Base-by-base conservation (phyloP, 1,140 invertebrate genomes). In the Chelonus insularis region DNA sequence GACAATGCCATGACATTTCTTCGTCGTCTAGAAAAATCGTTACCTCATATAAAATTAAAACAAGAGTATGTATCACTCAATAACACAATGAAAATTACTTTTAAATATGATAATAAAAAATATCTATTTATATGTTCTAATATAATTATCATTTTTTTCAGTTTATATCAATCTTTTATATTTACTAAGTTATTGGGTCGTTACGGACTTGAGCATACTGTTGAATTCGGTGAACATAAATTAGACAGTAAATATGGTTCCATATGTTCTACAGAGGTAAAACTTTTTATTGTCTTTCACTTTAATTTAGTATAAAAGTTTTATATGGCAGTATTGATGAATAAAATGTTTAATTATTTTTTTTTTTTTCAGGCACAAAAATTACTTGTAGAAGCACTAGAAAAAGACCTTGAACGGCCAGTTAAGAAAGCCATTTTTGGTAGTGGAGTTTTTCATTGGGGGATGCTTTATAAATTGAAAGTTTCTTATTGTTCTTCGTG, bases 361-460 rank as follows among this genome's bases (percentile, higher is more conserved):
- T 29, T 43, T 56, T 41, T 55, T 54, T 66, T 66, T 9, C 50
- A 81, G 77, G 47, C 75, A 34, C 62, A 60, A 47, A 63, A 74
- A 12, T 60, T 74, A 34, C 45, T 81, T 12, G 56, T 64, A 16
- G 60, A 69, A 12, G 55, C 69, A 2, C 61, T 81, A 4, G 63
- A 73, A 48, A 76, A 76, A 62, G 69, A 77, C 60, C 50, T 71
- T 29, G 60, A 60, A 4, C 65, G 64, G 47, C 34, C 67, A 5
- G 58, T 72, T 45, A 54, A 67, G 20, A 63, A 50, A 47, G 63
- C 68, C 65, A n/a, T 66, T 51, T 79, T 81, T 51, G 75, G 74
- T 1, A 71, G 43, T 20, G 74, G 73, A 1, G 64, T 74, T 14
- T 69, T 81, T 70, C 79, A 83, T 37, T 83, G 81, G 81, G 80